Conservation (phyloP, 2,797 vertebrate species). For the Cossypha dichroa region DNA sequence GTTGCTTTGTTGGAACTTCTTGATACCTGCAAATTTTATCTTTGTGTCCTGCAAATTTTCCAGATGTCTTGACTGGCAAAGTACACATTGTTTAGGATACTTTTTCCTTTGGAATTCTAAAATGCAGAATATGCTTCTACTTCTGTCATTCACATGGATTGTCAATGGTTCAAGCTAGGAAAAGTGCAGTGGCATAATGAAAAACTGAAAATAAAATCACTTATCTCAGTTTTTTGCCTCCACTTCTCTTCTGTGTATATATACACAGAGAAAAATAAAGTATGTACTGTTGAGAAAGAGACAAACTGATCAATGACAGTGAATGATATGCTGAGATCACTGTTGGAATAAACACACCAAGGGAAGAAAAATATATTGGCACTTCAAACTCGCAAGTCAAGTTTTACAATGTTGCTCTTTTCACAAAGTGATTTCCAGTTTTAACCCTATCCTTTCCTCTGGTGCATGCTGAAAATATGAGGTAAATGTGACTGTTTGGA, state of each 20-base stretch:
- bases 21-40: neutral
- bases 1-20: neutral
- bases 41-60: neutral
- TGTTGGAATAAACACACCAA: neutral
- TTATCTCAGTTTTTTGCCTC: neutral
- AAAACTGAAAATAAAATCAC: neutral
- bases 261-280: neutral
- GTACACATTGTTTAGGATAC: neutral
- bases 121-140: neutral
- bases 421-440: neutral
- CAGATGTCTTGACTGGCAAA: neutral
- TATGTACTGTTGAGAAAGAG: neutral
- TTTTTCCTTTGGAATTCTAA: neutral
- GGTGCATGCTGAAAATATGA: neutral
- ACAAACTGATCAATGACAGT: neutral
- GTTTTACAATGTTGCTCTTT: neutral
- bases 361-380: neutral
- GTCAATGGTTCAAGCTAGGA: neutral
- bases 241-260: neutral
- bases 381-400: neutral
- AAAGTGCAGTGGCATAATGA: neutral
- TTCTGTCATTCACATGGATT: neutral
- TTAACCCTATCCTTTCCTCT: neutral
- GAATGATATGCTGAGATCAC: neutral
- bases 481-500: neutral